A percentile compares a stretch with the other conserved stretches of the same genome.
These are phyloP conservation scores for Hybognathus amarus DNA, from an alignment of 2,797 vertebrate genomes.

Conservation along the genomic window DNA sequence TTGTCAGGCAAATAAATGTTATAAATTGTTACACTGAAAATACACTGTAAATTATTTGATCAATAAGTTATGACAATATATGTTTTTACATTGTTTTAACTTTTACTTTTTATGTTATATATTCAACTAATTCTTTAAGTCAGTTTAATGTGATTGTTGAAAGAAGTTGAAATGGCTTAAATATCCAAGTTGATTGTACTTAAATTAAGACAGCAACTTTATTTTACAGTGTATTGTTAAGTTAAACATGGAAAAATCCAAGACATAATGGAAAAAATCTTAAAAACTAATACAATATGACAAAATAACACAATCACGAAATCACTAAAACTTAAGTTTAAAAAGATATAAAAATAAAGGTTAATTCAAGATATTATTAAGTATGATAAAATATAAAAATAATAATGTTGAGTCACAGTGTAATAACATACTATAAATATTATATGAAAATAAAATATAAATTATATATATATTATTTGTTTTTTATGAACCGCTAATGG, in stretches of 20 bases:
- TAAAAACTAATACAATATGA: neutral
- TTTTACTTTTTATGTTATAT: no score
- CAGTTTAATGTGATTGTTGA: no score
- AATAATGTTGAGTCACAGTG: neutral
- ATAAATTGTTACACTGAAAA: constrained; percentile 62
- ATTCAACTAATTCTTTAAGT: no score
- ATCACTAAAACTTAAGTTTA: neutral
- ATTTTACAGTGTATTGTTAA: constrained; percentile 53
- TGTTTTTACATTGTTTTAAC: no score
- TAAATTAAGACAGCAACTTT: no score
- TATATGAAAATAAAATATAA: neutral
- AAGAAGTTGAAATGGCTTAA: no score
- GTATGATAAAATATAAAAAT: neutral
- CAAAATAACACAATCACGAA: neutral
- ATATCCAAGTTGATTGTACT: no score
- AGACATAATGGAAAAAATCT: constrained; percentile 47
- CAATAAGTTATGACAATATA: no score
- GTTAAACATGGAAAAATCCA: constrained; percentile 52
- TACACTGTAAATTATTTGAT: neutral
- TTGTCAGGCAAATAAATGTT: constrained; percentile 61
- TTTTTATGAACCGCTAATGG: no score
- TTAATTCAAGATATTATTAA: neutral
- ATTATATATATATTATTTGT: no score
- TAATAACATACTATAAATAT: neutral
- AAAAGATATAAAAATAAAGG: neutral